phyloP scores from a whole-genome alignment of 2,113 vertebrate genomes.

The Pholis gunnellus region DNA sequence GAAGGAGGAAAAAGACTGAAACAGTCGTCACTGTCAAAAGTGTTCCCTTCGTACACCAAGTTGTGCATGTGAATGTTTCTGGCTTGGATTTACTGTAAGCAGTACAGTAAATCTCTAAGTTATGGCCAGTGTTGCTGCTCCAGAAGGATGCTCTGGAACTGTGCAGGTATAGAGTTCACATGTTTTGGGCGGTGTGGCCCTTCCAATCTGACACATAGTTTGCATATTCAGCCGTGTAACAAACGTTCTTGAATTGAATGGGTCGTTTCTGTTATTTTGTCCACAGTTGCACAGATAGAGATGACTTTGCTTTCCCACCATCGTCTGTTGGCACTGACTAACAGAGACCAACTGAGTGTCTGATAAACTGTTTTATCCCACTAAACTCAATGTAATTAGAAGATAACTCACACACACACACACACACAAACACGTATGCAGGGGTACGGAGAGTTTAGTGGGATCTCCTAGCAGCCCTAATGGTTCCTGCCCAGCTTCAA shows the following conservation, averaged over 20 bases:
- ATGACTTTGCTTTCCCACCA: slow-evolving; percentile 58
- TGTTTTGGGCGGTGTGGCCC: background rate
- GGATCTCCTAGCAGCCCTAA: slow-evolving; percentile 77
- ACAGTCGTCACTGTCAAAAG: background rate
- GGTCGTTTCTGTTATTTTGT: slow-evolving; percentile 10
- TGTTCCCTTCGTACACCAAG: background rate
- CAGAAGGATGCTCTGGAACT: background rate
- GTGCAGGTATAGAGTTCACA: background rate
- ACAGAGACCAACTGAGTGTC: background rate
- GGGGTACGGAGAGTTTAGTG: slow-evolving; percentile 13
- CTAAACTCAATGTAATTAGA: slow-evolving; percentile 37
- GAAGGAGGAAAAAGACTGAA: background rate
- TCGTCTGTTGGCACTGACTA: slow-evolving; percentile 31
- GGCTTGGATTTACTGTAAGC: background rate
- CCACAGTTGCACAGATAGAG: background rate
- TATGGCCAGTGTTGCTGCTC: background rate
- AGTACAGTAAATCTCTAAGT: background rate
- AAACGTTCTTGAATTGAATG: background rate
- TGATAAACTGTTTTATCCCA: slow-evolving; percentile 24
- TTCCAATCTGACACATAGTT: background rate
- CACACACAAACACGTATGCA: slow-evolving; percentile 13
- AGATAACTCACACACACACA: slow-evolving; percentile 53
- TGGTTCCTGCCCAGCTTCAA: slow-evolving; percentile 52
- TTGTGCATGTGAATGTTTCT: background rate
- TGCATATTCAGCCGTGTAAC: background rate